These are phyloP conservation scores for Platorchestia sp. DNA, from an alignment of 1,140 invertebrate species.

Conservation along the genomic window DNA sequence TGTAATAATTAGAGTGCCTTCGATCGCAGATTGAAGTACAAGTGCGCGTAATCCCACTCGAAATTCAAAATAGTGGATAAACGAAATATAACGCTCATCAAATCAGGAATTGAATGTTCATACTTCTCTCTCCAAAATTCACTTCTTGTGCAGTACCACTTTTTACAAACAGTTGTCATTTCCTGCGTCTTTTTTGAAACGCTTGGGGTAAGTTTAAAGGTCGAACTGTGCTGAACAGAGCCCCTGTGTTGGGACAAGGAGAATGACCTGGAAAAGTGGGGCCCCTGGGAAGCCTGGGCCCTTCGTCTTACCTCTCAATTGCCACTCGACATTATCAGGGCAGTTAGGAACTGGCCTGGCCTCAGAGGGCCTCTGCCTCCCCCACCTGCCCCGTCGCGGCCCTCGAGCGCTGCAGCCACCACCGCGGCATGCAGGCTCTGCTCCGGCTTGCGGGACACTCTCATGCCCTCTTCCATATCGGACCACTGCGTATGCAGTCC, in stretches of 20 bases:
- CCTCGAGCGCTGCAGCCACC: background rate
- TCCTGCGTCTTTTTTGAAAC: background rate
- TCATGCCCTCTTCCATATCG: no score
- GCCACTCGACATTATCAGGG: conserved; percentile 30
- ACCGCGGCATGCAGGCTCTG: background rate
- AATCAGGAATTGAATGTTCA: background rate
- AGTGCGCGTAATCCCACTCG: background rate
- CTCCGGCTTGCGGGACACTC: no score
- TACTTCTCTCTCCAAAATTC: background rate
- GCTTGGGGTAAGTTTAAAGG: background rate
- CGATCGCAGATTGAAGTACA: background rate
- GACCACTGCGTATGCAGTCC: no score
- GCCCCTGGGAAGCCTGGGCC: background rate
- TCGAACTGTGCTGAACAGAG: background rate
- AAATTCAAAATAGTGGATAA: background rate
- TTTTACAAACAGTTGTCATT: background rate
- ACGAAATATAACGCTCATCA: background rate
- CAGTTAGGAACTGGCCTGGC: background rate
- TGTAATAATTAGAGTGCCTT: background rate
- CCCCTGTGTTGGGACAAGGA: conserved; percentile 2
- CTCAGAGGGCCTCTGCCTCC: background rate
- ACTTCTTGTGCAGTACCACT: background rate
- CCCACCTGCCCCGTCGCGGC: background rate
- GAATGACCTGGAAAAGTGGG: conserved; percentile 25
- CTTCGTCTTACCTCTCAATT: conserved; percentile 41